A percentile compares a stretch with the other conserved stretches of the same genome.
Conservation (phyloP, 1,140 invertebrate species). For the Calliphora vicina region DNA sequence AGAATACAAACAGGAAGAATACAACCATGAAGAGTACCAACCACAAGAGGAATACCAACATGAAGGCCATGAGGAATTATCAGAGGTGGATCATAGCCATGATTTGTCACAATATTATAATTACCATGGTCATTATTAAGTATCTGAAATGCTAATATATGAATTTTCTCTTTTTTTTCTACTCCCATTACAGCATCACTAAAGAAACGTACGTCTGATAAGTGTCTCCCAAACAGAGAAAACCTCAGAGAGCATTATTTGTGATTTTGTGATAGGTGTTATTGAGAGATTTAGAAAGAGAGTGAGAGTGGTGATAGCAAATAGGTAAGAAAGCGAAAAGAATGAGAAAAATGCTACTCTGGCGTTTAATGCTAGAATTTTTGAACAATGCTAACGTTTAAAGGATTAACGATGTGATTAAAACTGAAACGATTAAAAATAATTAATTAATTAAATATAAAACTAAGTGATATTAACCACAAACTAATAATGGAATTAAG, state of each 20-base stretch:
- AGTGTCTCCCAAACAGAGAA: no score
- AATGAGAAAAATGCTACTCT: no score
- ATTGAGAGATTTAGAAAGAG: background rate
- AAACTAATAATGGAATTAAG: no score
- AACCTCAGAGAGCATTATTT: background rate
- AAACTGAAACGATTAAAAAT: no score
- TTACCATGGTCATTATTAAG: slow-evolving; percentile 4
- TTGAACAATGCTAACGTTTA: background rate
- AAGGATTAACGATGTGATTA: background rate
- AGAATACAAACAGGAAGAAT: slow-evolving; percentile 44
- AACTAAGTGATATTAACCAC: background rate
- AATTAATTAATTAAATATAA: background rate
- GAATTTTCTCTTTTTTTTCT: slow-evolving; percentile 15
- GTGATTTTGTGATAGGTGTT: background rate
- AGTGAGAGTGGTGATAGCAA: background rate
- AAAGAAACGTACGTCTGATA: background rate
- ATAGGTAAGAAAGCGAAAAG: no score
- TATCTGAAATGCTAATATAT: background rate
- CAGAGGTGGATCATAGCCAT: background rate
- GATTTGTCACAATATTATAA: background rate
- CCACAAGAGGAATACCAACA: background rate
- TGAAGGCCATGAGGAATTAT: background rate
- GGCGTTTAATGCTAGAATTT: no score
- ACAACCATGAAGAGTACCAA: slow-evolving; percentile 49
- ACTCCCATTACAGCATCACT: background rate